Percentiles rank a stretch among this genome's conserved stretches.
Evolutionary conservation across 2,113 vertebrate species (phyloP).

Genomic region (Seriola rivoliana): DNA sequence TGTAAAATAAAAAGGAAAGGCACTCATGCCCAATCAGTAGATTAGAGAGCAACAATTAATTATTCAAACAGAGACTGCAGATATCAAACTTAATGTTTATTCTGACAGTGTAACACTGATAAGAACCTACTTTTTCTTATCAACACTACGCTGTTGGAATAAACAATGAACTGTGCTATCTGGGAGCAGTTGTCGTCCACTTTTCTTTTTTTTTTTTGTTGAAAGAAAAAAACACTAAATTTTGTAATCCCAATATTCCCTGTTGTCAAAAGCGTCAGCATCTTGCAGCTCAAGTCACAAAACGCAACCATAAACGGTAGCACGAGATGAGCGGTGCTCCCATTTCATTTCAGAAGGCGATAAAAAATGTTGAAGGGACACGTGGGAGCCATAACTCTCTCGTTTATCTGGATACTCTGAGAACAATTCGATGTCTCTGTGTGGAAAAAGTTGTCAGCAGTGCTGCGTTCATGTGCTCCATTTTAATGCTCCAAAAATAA

Average conservation of each 20-base stretch:
- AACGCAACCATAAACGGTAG: conserved; percentile 12
- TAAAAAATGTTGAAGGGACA: conserved; percentile 23
- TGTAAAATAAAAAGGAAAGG: neutral
- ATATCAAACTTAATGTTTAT: conserved; percentile 33
- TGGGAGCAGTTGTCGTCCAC: neutral
- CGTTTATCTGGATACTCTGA: conserved; percentile 8
- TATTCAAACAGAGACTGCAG: conserved; percentile 38
- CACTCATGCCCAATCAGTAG: neutral
- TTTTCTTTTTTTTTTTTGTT: neutral
- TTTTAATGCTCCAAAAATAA: conserved; percentile 20
- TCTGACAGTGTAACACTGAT: conserved; percentile 16
- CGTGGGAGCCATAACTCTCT: conserved; percentile 1
- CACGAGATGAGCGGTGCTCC: neutral
- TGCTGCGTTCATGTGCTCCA: neutral
- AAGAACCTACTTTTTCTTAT: conserved; percentile 32
- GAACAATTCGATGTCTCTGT: neutral
- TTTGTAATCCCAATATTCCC: conserved; percentile 5
- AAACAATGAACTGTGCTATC: conserved; percentile 17
- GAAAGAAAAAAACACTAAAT: neutral
- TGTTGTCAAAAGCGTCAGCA: neutral
- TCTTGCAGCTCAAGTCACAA: conserved; percentile 12
- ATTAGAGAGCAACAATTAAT: conserved; percentile 35
- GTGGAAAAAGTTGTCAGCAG: neutral
- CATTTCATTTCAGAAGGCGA: neutral
- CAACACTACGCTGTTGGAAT: conserved; percentile 27